Evolutionary conservation across 2,113 vertebrate species (phyloP).

Genomic region (Vireo altiloquus): DNA sequence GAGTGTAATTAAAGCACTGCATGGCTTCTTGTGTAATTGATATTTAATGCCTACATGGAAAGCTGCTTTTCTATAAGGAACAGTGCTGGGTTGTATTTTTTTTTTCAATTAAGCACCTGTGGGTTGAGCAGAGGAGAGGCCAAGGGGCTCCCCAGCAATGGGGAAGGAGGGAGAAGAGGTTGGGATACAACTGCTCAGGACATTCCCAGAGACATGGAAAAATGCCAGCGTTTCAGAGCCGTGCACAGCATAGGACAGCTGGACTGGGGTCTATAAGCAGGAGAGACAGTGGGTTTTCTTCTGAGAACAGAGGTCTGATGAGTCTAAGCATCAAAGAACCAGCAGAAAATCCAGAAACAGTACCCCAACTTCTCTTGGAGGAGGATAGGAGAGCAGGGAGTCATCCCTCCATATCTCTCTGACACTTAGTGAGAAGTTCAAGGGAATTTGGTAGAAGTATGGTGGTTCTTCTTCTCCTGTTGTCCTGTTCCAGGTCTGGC

Average conservation of each 20-base stretch:
- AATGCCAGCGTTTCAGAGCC: neutral
- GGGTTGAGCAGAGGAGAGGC: neutral
- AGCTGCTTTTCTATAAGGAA: conserved; percentile 20
- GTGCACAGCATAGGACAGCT: neutral
- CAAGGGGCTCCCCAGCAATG: neutral
- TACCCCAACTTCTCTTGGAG: accelerated
- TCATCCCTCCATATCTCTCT: neutral
- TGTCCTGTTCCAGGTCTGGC: neutral
- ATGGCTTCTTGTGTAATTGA: conserved; percentile 52
- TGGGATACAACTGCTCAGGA: neutral
- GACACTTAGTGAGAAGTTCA: neutral
- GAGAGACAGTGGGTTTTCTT: neutral
- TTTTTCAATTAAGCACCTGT: neutral
- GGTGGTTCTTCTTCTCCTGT: neutral
- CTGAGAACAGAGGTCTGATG: neutral
- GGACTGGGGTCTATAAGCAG: neutral
- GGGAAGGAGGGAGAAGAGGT: neutral
- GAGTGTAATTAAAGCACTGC: conserved; percentile 67
- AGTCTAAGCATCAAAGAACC: neutral
- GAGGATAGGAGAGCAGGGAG: neutral
- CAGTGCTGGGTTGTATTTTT: neutral
- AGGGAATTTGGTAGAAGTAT: neutral
- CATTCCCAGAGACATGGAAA: neutral
- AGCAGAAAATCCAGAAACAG: neutral
- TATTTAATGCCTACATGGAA: conserved; percentile 47